These are phyloP conservation scores for Chaetophractus vellerosus DNA, from an alignment of 2,797 vertebrate genomes.

Conservation along the genomic window DNA sequence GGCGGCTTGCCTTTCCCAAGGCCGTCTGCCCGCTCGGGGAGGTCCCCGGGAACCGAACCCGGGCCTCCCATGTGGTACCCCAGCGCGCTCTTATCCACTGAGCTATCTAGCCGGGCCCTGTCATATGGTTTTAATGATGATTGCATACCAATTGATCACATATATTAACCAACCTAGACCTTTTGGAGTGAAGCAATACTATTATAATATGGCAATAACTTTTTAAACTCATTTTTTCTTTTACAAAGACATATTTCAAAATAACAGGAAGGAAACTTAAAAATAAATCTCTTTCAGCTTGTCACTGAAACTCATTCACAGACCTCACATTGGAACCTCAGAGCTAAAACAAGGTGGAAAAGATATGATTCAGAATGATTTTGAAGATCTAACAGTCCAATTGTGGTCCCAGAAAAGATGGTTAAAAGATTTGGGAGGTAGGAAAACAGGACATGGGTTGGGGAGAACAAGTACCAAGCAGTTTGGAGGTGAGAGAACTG, in stretches of 20 bases:
- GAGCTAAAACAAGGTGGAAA: neutral
- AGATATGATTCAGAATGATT: neutral
- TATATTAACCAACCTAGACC: neutral
- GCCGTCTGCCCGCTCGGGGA: no score
- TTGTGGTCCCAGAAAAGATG: neutral
- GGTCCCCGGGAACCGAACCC: no score
- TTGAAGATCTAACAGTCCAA: neutral
- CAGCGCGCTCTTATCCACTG: no score
- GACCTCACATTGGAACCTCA: neutral
- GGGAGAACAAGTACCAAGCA: neutral
- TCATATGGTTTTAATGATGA: conserved; percentile 45
- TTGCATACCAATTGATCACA: neutral
- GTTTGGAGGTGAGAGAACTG: neutral
- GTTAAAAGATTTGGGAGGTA: neutral
- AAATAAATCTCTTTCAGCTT: neutral
- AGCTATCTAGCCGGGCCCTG: no score
- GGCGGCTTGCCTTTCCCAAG: no score
- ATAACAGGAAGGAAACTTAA: conserved; percentile 24
- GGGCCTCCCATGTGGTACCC: no score
- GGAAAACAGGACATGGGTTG: neutral
- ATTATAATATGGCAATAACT: neutral
- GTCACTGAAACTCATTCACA: neutral
- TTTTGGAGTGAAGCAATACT: neutral
- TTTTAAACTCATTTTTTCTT: neutral
- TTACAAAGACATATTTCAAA: conserved; percentile 2